These are phyloP conservation scores for Papilio polytes DNA, from an alignment of 1,140 invertebrate species.

Conservation along the genomic window DNA sequence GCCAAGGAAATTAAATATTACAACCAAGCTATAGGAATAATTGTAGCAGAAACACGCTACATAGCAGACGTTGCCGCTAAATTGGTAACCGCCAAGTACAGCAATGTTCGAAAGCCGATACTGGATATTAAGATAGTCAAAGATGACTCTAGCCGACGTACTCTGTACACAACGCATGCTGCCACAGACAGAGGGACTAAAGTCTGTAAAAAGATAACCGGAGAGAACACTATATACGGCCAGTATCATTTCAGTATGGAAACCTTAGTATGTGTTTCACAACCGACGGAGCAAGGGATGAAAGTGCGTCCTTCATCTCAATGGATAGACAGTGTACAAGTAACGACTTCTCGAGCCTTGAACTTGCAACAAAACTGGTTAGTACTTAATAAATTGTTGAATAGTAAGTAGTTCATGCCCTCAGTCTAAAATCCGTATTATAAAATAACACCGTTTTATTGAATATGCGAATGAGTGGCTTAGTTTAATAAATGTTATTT, in stretches of 20 bases:
- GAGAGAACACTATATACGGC: conserved; percentile 58
- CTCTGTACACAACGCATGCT: conserved; percentile 25
- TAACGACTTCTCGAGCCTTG: conserved; percentile 83
- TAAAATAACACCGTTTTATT: too few relatives aligned
- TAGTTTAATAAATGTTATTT: not conserved
- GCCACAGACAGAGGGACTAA: conserved; percentile 58
- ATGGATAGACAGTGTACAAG: conserved; percentile 85
- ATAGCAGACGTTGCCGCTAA: conserved; percentile 19
- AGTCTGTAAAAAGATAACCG: conserved; percentile 69
- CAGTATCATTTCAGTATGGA: conserved; percentile 82
- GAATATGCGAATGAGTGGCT: not conserved
- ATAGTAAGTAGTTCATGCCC: too few relatives aligned
- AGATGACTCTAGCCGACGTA: conserved; percentile 42
- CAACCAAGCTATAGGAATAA: conserved; percentile 88
- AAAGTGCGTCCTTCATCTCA: conserved; percentile 86
- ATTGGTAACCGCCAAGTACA: conserved; percentile 12
- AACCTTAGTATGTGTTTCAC: conserved; percentile 84
- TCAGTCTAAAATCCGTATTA: too few relatives aligned
- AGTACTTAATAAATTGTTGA: too few relatives aligned
- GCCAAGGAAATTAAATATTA: conserved; percentile 83
- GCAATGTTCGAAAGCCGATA: conserved; percentile 21
- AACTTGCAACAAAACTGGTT: conserved; percentile 67
- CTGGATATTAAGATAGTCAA: conserved; percentile 20
- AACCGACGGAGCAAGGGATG: conserved; percentile 87
- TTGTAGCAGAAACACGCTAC: conserved; percentile 85